phyloP scores from a whole-genome alignment of 2,888 invertebrate genomes.

The Hedychridium roseum region DNA sequence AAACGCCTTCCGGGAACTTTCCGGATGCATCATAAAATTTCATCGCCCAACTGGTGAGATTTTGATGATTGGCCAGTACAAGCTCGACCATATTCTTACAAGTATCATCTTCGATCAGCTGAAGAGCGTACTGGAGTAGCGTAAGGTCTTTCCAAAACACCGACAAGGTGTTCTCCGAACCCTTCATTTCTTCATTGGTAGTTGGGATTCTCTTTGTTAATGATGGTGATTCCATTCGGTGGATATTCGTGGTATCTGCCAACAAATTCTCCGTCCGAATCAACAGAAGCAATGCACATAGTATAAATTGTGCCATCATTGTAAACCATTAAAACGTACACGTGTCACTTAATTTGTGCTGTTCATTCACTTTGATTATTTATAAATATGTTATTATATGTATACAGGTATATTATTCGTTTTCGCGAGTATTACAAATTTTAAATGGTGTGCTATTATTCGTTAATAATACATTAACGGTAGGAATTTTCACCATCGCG shows the following conservation, averaged over 20 bases:
- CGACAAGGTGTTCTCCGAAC: conserved; percentile 29
- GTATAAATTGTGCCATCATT: no score
- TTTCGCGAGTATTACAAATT: no score
- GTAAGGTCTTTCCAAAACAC: conserved; percentile 34
- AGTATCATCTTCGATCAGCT: conserved; percentile 33
- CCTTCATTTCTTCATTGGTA: background rate
- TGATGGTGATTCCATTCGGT: background rate
- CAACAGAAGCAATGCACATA: no score
- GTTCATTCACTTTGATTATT: no score
- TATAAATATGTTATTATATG: no score
- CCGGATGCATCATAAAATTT: conserved; percentile 75
- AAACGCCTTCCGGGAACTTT: conserved; percentile 74
- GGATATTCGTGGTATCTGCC: background rate
- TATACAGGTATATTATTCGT: no score
- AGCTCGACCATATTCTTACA: conserved; percentile 44
- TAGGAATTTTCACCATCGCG: no score
- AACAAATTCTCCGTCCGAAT: background rate
- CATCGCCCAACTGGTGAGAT: conserved; percentile 47
- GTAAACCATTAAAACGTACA: no score
- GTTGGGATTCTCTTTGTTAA: no score
- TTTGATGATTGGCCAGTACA: conserved; percentile 34
- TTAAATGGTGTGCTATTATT: no score
- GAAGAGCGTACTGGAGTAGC: conserved; percentile 34
- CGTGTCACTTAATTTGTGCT: no score
- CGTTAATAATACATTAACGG: no score